Evolutionary conservation across 1,140 invertebrate genomes (phyloP).

Genomic region (Sipha flava): DNA sequence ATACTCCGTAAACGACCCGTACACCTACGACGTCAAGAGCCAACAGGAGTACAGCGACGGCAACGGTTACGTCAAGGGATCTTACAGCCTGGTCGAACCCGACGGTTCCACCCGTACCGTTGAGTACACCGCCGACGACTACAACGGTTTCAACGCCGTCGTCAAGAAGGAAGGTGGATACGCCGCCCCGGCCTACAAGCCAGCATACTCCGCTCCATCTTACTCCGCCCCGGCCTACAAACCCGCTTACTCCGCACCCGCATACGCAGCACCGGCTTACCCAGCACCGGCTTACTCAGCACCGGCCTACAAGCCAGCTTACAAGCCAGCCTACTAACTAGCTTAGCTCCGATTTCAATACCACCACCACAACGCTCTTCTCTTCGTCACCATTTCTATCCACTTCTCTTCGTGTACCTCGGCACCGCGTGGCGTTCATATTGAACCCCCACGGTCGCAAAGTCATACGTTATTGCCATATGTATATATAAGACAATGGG

Average conservation of each 20-base stretch:
- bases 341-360: background rate
- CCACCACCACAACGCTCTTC: background rate
- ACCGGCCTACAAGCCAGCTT: conserved; percentile 22
- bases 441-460: background rate
- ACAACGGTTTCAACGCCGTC: conserved; percentile 36
- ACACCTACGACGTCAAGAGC: conserved; percentile 39
- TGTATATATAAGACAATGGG: background rate
- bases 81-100: conserved; percentile 45
- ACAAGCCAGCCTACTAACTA: conserved; percentile 33
- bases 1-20: conserved; percentile 39
- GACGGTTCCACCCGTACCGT: conserved; percentile 52
- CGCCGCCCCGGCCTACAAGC: conserved; percentile 23
- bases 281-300: conserved; percentile 4
- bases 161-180: conserved; percentile 36
- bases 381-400: background rate
- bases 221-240: conserved; percentile 33
- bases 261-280: conserved; percentile 4
- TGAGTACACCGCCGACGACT: conserved; percentile 45
- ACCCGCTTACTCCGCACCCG: conserved; percentile 8
- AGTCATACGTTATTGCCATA: background rate
- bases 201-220: conserved; percentile 3
- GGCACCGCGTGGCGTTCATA: background rate
- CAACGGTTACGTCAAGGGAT: conserved; percentile 44
- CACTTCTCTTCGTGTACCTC: background rate
- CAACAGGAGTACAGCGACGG: conserved; percentile 40